Conservation (phyloP, 2,888 invertebrate genomes). For the Macaria notata region DNA sequence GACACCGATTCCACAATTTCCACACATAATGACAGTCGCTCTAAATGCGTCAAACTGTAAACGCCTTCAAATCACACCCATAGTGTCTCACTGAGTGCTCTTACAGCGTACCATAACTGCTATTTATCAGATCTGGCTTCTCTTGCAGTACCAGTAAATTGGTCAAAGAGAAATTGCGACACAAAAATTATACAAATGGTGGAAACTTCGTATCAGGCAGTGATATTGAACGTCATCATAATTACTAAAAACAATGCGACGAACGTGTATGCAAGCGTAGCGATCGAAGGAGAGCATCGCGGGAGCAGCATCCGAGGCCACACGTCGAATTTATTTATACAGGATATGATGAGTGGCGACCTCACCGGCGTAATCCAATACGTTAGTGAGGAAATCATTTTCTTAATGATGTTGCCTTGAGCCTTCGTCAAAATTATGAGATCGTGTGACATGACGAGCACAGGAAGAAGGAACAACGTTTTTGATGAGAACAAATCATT, state of each 20-base stretch:
- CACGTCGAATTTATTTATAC: conserved; percentile 56
- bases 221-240: conserved; percentile 20
- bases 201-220: conserved; percentile 4
- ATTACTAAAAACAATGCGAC: conserved; percentile 25
- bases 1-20: conserved; percentile 32
- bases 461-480: conserved; percentile 42
- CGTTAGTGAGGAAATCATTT: conserved; percentile 62
- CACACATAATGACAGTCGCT: conserved; percentile 12
- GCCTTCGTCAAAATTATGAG: conserved; percentile 46
- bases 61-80: conserved; percentile 22
- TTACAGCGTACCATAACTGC: conserved; percentile 18
- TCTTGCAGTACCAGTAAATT: too few relatives aligned
- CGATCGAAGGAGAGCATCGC: conserved; percentile 57
- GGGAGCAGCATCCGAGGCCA: conserved; percentile 43
- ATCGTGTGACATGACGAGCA: conserved; percentile 43
- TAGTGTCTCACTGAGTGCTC: conserved; percentile 12
- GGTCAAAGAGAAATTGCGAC: conserved; percentile 17
- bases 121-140: too few relatives aligned
- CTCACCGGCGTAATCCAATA: conserved; percentile 60
- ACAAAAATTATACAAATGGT: conserved; percentile 4
- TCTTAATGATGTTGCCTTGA: conserved; percentile 56
- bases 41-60: conserved; percentile 22
- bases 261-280: conserved; percentile 24
- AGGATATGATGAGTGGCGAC: conserved; percentile 61
- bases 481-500: conserved; percentile 35